Evolutionary conservation across 2,888 invertebrate species (phyloP).

Genomic region (Macropis europaea): DNA sequence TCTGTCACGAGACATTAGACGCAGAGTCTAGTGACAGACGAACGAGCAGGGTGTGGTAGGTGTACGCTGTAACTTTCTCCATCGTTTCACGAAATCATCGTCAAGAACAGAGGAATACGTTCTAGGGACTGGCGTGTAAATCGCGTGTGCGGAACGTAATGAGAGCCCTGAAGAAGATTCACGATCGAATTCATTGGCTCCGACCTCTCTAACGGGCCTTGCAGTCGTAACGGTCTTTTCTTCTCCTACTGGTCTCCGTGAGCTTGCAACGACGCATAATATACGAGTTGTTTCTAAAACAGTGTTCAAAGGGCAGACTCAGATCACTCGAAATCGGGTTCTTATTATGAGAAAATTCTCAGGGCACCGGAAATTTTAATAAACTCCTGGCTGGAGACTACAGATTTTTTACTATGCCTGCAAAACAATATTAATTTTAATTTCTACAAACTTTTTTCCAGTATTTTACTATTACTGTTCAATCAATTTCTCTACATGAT

Average conservation of each 20-base stretch:
- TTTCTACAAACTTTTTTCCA: too few species aligned
- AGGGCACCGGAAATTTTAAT: too few species aligned
- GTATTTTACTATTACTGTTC: too few species aligned
- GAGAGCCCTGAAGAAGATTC: slow-evolving; percentile 62
- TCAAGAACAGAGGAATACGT: not conserved
- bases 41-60: slow-evolving; percentile 22
- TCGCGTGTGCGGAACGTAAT: slow-evolving; percentile 47
- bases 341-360: too few species aligned
- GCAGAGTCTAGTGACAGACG: slow-evolving; percentile 5
- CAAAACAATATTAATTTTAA: too few species aligned
- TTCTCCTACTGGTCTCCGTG: slow-evolving; percentile 18
- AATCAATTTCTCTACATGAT: too few species aligned
- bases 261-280: not conserved
- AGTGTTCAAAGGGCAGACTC: too few species aligned
- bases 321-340: too few species aligned
- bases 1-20: slow-evolving; percentile 20
- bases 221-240: slow-evolving; percentile 40
- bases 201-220: slow-evolving; percentile 51
- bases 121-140: slow-evolving; percentile 7
- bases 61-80: slow-evolving; percentile 20
- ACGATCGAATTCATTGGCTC: slow-evolving; percentile 63
- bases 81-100: slow-evolving; percentile 25
- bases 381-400: too few species aligned
- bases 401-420: too few species aligned
- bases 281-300: too few species aligned